phyloP scores from a whole-genome alignment of 2,113 vertebrate genomes.

The Nannobrachium achirus region DNA sequence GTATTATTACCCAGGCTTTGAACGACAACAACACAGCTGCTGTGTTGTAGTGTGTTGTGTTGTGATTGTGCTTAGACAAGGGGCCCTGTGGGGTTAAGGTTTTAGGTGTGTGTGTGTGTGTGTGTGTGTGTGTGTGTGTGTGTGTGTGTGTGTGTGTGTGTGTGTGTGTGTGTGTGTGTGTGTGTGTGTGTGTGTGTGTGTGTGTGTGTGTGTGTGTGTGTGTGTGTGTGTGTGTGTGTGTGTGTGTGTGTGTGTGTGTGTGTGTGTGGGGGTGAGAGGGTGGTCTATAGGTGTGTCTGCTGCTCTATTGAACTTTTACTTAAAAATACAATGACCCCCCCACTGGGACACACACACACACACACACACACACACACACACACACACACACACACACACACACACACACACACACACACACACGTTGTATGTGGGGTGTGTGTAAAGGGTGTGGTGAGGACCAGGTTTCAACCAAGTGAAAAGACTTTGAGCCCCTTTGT shows the following conservation, averaged over 20 bases:
- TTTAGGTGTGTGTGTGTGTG: no score
- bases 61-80: no score
- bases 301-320: constrained; percentile 52
- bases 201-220: no score
- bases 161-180: constrained; percentile 18
- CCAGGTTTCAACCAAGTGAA: background rate
- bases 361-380: constrained; percentile 20
- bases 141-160: no score
- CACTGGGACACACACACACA: constrained; percentile 25
- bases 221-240: no score
- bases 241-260: constrained; percentile 16
- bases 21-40: no score
- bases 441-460: background rate
- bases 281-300: constrained; percentile 39
- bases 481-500: background rate
- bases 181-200: background rate
- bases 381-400: no score
- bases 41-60: no score
- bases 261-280: constrained; percentile 29
- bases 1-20: no score
- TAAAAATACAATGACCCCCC: constrained; percentile 38
- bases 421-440: background rate
- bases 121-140: no score
- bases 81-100: no score
- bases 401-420: no score